Evolutionary conservation across 2,797 vertebrate genomes (phyloP), one percentile per base, ranked within the genome.

Genomic region (Amblyopsis hoosieri): DNA sequence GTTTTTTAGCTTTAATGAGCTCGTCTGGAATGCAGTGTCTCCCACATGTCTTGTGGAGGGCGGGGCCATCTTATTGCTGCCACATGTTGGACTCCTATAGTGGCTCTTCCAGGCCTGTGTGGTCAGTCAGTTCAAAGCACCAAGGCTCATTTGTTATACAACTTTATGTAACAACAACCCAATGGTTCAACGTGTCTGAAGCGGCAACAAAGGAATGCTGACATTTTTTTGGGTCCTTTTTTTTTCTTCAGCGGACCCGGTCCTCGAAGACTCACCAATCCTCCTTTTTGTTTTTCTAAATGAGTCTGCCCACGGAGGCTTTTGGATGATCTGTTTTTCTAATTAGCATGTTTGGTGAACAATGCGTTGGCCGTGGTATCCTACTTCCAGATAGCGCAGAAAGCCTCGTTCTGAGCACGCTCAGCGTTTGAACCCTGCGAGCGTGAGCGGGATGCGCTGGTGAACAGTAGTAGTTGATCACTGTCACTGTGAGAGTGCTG

Each of bases 71-170:
- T 93, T 93, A 94, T 94, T 93, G 87, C 88, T 93, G 91, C 92
- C 92, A 93, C 91, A 93, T 93, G 92, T 92, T 88, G 77, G 83
- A 76, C 83, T 89, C 79, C 70, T 71, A 4, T 29, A 83, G 89
- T 88, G 82, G 85, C 89, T 92, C 87, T 90, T 90, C 85, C 89
- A 89, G 90, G 87, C 88, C 74, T 89, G 88, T 92, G 91, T 92
- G 92, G 91, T 93, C 92, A 92, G 85, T 85, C 84, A 85, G 90
- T 92, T 93, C 92, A 93, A 94, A 93, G 92, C 81, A 74, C 75
- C 80, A 76, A 61, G 75, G 70, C 90, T 93, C 91, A 93, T 93
- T 93, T 92, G 91, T 93, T 92, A 93, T 89, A 91, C 90, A 90
- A 90, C 90, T 91, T 92, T 84, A 89, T 89, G 90, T 90, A 92